Percentiles rank a stretch among this genome's conserved stretches.
Evolutionary conservation across 2,113 vertebrate species (phyloP).

Genomic region (Heterochromis multidens): DNA sequence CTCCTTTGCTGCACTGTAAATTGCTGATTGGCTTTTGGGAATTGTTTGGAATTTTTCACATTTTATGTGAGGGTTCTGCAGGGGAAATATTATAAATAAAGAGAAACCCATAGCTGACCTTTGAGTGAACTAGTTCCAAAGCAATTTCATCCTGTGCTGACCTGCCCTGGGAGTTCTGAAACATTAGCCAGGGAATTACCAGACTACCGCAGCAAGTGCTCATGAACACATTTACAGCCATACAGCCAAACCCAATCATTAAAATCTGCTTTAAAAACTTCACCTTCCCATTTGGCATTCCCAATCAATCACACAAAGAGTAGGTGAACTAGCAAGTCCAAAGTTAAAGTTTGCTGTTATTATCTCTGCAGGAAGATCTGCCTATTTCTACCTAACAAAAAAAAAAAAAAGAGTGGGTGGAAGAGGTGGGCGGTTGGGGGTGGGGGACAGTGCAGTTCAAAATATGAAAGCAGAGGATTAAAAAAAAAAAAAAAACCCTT

Average conservation of each 20-base stretch:
- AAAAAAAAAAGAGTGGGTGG: background rate
- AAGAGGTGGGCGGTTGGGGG: background rate
- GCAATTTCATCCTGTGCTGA: background rate
- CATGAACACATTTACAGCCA: conserved; percentile 14
- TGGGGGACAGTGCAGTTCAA: conserved; percentile 36
- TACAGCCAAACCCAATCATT: conserved; percentile 5
- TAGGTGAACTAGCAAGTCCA: background rate
- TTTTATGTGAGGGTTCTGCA: conserved; percentile 2
- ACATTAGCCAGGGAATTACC: conserved; percentile 19
- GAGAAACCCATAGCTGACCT: conserved; percentile 6
- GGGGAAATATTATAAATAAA: background rate
- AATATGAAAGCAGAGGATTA: conserved; percentile 1
- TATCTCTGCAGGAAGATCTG: background rate
- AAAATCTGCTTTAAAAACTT: conserved; percentile 1
- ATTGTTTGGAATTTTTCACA: conserved; percentile 8
- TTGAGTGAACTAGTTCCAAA: background rate
- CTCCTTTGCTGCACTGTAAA: background rate
- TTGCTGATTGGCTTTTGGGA: background rate
- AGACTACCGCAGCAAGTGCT: background rate
- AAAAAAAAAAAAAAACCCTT: background rate
- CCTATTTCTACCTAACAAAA: background rate
- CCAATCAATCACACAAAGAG: background rate
- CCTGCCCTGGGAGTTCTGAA: conserved; percentile 14
- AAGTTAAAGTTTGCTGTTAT: background rate
- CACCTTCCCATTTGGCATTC: background rate